These are phyloP conservation scores for Apolygus lucorum DNA, from an alignment of 1,140 invertebrate genomes.

Conservation along the genomic window DNA sequence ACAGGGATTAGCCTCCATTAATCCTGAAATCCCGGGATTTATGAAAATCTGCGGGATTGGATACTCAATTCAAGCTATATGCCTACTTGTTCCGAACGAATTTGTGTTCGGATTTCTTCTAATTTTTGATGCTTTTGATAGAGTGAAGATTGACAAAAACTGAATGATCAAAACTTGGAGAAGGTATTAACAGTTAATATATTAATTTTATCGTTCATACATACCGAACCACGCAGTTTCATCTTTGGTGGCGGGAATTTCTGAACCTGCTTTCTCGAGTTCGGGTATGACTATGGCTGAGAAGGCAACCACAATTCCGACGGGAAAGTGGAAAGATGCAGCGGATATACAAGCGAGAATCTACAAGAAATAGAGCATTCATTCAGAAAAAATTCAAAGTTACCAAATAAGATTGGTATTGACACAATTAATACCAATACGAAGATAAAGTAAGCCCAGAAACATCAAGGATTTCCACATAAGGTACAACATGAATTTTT, in stretches of 20 bases:
- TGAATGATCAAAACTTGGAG: too few relatives aligned
- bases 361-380: constrained; percentile 27
- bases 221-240: constrained; percentile 45
- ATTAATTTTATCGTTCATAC: neutral
- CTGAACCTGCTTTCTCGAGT: constrained; percentile 39
- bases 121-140: too few relatives aligned
- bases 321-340: constrained; percentile 47
- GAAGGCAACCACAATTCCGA: constrained; percentile 48
- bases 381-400: neutral
- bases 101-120: too few relatives aligned
- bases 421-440: too few relatives aligned
- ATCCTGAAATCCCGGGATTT: too few relatives aligned
- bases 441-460: too few relatives aligned
- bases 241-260: constrained; percentile 38
- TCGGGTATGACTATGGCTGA: constrained; percentile 49
- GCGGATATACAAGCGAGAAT: constrained; percentile 44
- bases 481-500: neutral
- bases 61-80: too few relatives aligned
- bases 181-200: too few relatives aligned
- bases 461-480: too few relatives aligned
- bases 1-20: too few relatives aligned
- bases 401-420: neutral
- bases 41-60: too few relatives aligned
- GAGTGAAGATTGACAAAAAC: neutral
- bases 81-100: too few relatives aligned